Conservation (phyloP, 2,113 vertebrate species). For the Prunella himalayana region DNA sequence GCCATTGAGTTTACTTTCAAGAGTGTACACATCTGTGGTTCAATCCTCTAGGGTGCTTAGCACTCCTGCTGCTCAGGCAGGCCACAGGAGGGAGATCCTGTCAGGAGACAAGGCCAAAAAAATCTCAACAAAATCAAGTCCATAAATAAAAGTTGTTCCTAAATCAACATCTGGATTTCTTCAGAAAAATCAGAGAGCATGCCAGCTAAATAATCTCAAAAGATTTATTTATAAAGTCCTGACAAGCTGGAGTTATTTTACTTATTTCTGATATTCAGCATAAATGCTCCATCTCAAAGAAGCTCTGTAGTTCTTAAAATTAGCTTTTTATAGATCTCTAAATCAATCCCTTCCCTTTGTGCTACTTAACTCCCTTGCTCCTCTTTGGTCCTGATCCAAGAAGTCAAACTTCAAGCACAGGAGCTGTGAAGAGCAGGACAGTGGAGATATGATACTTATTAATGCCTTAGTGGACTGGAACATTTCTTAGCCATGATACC, state of each 20-base stretch:
- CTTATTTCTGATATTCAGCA: neutral
- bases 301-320: neutral
- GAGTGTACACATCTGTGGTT: neutral
- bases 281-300: neutral
- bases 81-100: neutral
- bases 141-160: constrained; percentile 19
- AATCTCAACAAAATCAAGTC: neutral
- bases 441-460: neutral
- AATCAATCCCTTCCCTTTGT: neutral
- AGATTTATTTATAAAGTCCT: neutral
- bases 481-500: neutral
- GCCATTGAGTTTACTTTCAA: neutral
- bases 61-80: neutral
- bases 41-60: neutral
- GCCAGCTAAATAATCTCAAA: neutral
- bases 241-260: constrained; percentile 1
- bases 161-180: constrained; percentile 42
- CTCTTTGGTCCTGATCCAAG: neutral
- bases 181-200: neutral
- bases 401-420: neutral
- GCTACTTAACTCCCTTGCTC: neutral
- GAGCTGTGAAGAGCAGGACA: neutral
- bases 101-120: neutral
- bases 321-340: neutral
- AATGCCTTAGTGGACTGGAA: neutral